Evolutionary conservation across 1,140 invertebrate species (phyloP), one percentile per base, ranked within the genome.

Genomic region (Heliconius melpomene): DNA sequence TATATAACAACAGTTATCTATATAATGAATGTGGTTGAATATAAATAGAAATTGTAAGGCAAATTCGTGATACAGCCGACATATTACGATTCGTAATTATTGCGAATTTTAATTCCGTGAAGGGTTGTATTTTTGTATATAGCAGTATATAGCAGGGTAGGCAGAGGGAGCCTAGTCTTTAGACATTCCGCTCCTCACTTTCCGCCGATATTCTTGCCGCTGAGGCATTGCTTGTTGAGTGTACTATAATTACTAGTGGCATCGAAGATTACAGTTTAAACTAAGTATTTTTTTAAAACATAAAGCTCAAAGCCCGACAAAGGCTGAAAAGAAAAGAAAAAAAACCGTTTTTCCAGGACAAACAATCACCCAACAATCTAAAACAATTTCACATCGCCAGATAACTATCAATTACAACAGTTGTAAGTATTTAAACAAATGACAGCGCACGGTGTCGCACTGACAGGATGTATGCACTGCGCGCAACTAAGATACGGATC

Each of bases 401-500:
- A 74, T 29, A 74, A n/a, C n/a, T 52, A 52, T 74, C 50, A 52
- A 52, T 74, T 46, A 54, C 75, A 70, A 77, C 32, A 36, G 29
- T 60, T 54, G 52, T 32, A 36, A 60, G 72, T 26, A 32, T 52
- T 66, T 66, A 66, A 66, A 60, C 52, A 70, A 70, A 71, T 77
- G 16, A 66, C 75, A 76, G 75, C 75, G 57, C 71, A 29, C 60
- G 60, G 40, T 40, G 57, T 70, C 26, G 73, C 26, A 54, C 20
- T 29, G 57, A 77, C 75, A 77, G 75, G 75, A 77, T 77, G 75
- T 77, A 77, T 77, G 75, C 75, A 38, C 32, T 50, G 60, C 75
- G 60, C 75, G 46, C 75, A 77, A 60, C 50, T 36, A 66, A 77
- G 75, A 76, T 76, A 76, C 36, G 13, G 50, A 77, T 77, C 75